phyloP scores from a whole-genome alignment of 2,888 invertebrate genomes.

The Stramonita haemastoma region DNA sequence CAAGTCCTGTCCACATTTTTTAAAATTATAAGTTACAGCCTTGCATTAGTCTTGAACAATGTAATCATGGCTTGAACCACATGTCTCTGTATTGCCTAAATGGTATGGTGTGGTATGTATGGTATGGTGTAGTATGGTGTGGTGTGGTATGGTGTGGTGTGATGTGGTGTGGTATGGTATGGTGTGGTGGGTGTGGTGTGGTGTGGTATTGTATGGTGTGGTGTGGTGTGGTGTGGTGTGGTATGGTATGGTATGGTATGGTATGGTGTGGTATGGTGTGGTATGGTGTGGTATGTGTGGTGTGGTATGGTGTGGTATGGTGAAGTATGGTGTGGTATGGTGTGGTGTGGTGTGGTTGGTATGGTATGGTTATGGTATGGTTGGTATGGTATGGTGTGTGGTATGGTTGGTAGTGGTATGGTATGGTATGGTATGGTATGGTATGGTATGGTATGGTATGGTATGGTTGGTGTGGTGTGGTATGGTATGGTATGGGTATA shows the following conservation, averaged over 20 bases:
- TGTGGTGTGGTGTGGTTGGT: background rate
- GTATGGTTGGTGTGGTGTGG: background rate
- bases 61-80: too few relatives aligned
- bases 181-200: background rate
- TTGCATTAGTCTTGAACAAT: too few relatives aligned
- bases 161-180: constrained; percentile 4
- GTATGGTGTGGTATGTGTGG: background rate
- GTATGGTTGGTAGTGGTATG: background rate
- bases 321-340: background rate
- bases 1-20: too few relatives aligned
- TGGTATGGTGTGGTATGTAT: background rate
- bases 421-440: background rate
- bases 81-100: background rate
- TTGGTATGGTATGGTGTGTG: background rate
- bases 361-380: background rate
- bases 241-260: background rate
- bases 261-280: background rate
- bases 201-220: constrained; percentile 5
- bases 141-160: constrained; percentile 8
- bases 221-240: background rate
- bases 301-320: constrained; percentile 20
- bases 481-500: too few relatives aligned
- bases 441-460: constrained; percentile 3
- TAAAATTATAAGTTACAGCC: too few relatives aligned
- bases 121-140: background rate